Conservation (phyloP, 2,888 invertebrate species). For the Trichogramma dendrolimi region DNA sequence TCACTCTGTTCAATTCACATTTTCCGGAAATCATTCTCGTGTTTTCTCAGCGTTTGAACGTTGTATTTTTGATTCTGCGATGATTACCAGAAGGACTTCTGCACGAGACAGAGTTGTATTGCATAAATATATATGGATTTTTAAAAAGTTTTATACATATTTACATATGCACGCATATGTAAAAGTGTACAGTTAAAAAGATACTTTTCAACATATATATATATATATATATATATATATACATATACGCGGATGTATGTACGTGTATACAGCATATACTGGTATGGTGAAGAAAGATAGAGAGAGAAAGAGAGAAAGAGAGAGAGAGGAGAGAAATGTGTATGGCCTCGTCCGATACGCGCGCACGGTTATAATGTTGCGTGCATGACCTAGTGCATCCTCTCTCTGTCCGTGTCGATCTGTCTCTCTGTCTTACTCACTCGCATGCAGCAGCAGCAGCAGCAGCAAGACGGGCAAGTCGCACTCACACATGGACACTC, state of each 20-base stretch:
- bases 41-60: no score
- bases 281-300: not conserved
- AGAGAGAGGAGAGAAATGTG: no score
- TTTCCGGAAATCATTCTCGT: no score
- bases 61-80: no score
- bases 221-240: not conserved
- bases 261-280: not conserved
- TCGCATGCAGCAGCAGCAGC: not conserved
- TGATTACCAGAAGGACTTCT: no score
- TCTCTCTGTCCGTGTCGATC: constrained; percentile 20
- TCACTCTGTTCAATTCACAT: no score
- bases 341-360: no score
- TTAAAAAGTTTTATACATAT: not conserved
- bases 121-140: no score
- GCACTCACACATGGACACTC: not conserved
- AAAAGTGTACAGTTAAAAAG: not conserved
- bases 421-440: constrained; percentile 1
- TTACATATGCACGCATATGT: not conserved
- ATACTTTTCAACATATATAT: not conserved
- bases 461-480: not conserved
- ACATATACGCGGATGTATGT: not conserved
- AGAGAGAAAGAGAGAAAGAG: no score
- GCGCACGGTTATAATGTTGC: not conserved
- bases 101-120: no score
- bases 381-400: constrained; percentile 28